Evolutionary conservation across 2,113 vertebrate species (phyloP).

Genomic region (Gavialis gangeticus): DNA sequence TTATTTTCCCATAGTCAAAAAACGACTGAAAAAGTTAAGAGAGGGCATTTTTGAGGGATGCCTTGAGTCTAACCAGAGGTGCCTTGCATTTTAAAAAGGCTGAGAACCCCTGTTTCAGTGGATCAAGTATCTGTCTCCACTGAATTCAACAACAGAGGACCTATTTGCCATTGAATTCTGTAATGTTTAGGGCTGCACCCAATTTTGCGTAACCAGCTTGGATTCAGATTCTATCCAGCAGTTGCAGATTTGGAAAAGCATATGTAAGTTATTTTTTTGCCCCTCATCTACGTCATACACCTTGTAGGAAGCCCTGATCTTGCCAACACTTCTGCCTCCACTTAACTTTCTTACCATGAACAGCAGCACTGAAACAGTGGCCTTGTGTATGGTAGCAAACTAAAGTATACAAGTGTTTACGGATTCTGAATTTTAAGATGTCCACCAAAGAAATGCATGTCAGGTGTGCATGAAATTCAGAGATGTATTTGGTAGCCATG

Average conservation of each 20-base stretch:
- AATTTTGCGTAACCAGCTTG: not conserved
- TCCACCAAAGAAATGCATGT: not conserved
- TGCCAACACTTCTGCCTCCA: not conserved
- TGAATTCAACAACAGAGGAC: not conserved
- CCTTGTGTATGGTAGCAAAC: not conserved
- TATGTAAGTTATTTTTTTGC: not conserved
- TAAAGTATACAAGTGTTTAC: not conserved
- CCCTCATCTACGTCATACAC: not conserved
- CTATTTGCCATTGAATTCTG: not conserved
- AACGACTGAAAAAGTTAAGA: too few species aligned
- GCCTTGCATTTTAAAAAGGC: too few species aligned
- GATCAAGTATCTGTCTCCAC: not conserved
- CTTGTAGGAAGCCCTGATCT: not conserved
- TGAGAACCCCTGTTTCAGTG: not conserved
- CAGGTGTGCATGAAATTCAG: fast-evolving
- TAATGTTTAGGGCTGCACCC: not conserved
- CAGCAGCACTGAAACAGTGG: not conserved
- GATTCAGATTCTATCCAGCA: not conserved
- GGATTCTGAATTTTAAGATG: not conserved
- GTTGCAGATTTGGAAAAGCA: not conserved
- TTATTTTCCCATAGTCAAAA: too few species aligned
- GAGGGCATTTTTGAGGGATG: too few species aligned
- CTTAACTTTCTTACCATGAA: not conserved
- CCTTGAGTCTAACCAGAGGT: too few species aligned
- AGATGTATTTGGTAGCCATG: too few species aligned